Conservation (phyloP, 2,888 invertebrate species). For the Osmoderma eremita region DNA sequence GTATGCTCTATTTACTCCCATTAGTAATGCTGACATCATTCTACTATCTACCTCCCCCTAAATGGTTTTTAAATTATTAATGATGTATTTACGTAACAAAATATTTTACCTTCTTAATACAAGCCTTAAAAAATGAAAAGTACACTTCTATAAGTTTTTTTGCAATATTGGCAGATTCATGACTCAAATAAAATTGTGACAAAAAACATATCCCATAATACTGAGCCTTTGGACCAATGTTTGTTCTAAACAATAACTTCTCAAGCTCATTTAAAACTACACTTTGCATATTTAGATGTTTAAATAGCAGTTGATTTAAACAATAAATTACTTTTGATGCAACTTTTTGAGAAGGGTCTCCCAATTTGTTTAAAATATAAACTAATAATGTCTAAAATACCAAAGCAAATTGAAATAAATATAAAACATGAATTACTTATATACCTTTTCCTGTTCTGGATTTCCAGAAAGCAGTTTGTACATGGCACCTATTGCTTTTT, state of each 20-base stretch:
- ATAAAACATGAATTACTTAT: neutral
- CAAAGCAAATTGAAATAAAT: slow-evolving; percentile 13
- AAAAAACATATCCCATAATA: slow-evolving; percentile 94
- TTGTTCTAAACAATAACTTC: slow-evolving; percentile 84
- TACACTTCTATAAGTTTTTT: slow-evolving; percentile 89
- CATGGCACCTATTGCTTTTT: slow-evolving; percentile 81
- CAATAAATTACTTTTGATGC: slow-evolving; percentile 90
- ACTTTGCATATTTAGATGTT: slow-evolving; percentile 92
- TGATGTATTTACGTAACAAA: slow-evolving; percentile 9
- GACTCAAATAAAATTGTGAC: slow-evolving; percentile 82
- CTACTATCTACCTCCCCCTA: slow-evolving; percentile 82
- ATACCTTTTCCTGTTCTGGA: slow-evolving; percentile 85
- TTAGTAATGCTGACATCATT: slow-evolving; percentile 84
- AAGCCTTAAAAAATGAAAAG: slow-evolving; percentile 94
- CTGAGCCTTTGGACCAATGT: slow-evolving; percentile 86
- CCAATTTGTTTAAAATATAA: slow-evolving; percentile 92
- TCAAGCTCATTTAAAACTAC: slow-evolving; percentile 90
- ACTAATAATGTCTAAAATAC: slow-evolving; percentile 73
- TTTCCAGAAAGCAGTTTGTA: slow-evolving; percentile 80
- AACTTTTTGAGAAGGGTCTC: slow-evolving; percentile 89
- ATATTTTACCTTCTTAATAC: slow-evolving; percentile 76
- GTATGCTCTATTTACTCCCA: slow-evolving; percentile 86
- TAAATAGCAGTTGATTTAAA: slow-evolving; percentile 80
- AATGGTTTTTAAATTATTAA: slow-evolving; percentile 44
- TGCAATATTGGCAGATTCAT: slow-evolving; percentile 80